Evolutionary conservation across 2,113 vertebrate genomes (phyloP).

Genomic region (Barnardius zonarius): DNA sequence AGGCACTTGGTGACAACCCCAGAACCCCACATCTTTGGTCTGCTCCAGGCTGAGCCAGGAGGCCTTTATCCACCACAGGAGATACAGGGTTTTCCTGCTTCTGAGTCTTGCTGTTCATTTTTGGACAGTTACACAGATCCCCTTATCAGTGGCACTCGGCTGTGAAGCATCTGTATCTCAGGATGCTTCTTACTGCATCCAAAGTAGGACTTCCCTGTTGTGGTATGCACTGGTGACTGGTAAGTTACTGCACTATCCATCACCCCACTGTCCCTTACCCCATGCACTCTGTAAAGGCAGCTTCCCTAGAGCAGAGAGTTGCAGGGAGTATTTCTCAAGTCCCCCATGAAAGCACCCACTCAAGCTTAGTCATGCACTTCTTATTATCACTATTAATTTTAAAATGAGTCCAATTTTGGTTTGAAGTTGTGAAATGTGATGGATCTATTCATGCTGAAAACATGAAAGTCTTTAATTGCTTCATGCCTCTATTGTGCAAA

Average conservation of each 20-base stretch:
- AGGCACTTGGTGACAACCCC: neutral
- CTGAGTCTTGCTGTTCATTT: neutral
- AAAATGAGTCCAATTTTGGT: neutral
- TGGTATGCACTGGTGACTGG: neutral
- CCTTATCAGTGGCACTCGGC: neutral
- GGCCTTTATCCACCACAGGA: neutral
- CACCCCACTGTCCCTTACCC: neutral
- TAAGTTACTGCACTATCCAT: neutral
- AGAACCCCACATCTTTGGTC: neutral
- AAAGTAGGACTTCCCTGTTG: neutral
- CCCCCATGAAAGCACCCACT: constrained; percentile 2
- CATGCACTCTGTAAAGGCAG: neutral
- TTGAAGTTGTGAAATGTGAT: constrained; percentile 23
- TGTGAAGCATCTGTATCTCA: neutral
- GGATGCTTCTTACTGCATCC: neutral
- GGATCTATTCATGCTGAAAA: constrained; percentile 8
- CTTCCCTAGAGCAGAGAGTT: neutral
- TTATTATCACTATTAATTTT: constrained; percentile 42
- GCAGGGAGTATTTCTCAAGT: neutral
- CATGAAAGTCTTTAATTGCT: constrained; percentile 15
- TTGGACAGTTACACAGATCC: neutral
- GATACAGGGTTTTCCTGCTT: neutral
- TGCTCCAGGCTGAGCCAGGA: neutral
- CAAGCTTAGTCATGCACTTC: constrained; percentile 24
- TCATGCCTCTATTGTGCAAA: constrained; percentile 19